Evolutionary conservation across 2,888 invertebrate species (phyloP).

Genomic region (Hemithea aestivaria): DNA sequence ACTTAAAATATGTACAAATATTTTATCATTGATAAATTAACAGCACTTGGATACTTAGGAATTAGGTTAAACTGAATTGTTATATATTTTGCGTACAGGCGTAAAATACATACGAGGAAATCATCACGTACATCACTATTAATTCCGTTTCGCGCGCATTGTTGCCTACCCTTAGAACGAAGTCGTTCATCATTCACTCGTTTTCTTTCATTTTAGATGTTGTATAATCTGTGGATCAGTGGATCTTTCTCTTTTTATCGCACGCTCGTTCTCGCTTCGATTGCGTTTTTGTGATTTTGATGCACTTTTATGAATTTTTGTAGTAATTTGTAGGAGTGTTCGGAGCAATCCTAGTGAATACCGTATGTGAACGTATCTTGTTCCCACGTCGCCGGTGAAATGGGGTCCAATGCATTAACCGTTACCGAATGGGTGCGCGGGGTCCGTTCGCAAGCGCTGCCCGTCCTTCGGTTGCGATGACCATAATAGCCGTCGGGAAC

Average conservation of each 20-base stretch:
- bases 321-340: constrained; percentile 6
- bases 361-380: constrained; percentile 9
- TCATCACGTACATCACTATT: not conserved
- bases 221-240: constrained; percentile 5
- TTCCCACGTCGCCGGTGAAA: constrained; percentile 21
- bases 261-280: constrained; percentile 42
- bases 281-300: constrained; percentile 14
- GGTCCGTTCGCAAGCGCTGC: constrained; percentile 64
- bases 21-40: too few species aligned
- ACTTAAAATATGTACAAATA: too few species aligned
- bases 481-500: constrained; percentile 61
- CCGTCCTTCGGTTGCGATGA: constrained; percentile 63
- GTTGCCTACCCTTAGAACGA: constrained; percentile 42
- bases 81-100: too few species aligned
- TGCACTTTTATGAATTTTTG: constrained; percentile 46
- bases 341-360: constrained; percentile 1
- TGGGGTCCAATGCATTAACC: constrained; percentile 52
- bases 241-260: constrained; percentile 14
- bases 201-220: constrained; percentile 4
- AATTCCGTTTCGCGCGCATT: constrained; percentile 29
- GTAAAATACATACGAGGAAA: too few species aligned
- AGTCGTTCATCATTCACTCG: constrained; percentile 46
- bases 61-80: too few species aligned
- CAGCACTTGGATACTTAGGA: too few species aligned
- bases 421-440: constrained; percentile 52